Evolutionary conservation across 2,797 vertebrate genomes (phyloP).

Genomic region (Sylvilagus floridanus): DNA sequence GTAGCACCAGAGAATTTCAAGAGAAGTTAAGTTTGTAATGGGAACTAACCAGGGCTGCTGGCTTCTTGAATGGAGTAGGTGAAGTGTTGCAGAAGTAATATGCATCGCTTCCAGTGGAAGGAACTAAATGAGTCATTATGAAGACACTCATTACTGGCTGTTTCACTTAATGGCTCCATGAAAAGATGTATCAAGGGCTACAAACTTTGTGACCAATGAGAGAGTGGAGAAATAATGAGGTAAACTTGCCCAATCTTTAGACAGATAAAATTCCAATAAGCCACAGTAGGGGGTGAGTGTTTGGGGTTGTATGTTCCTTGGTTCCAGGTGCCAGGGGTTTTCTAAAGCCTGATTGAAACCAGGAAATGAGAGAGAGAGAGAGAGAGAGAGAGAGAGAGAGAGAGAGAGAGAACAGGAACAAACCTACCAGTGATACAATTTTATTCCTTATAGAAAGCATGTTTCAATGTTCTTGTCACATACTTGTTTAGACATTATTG

Average conservation of each 20-base stretch:
- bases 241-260: conserved; percentile 74
- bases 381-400: not conserved
- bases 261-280: conserved; percentile 78
- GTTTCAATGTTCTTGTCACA: conserved; percentile 75
- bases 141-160: conserved; percentile 76
- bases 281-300: conserved; percentile 73
- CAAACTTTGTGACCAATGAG: conserved; percentile 81
- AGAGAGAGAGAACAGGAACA: not conserved
- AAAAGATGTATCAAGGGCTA: conserved; percentile 77
- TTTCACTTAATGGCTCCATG: conserved; percentile 76
- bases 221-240: conserved; percentile 78
- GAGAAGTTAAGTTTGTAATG: conserved; percentile 32
- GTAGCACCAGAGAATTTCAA: not conserved
- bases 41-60: conserved; percentile 24
- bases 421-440: not conserved
- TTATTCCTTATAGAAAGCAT: conserved; percentile 69
- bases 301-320: conserved; percentile 27
- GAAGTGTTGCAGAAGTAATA: conserved; percentile 64
- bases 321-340: conserved; percentile 72
- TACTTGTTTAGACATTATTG: conserved; percentile 82
- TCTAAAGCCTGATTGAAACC: conserved; percentile 70
- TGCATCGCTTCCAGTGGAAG: conserved; percentile 58
- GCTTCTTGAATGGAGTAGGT: conserved; percentile 56
- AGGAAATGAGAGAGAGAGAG: conserved; percentile 19
- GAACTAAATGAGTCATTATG: conserved; percentile 80